These are phyloP conservation scores for Anguilla anguilla DNA, from an alignment of 2,797 vertebrate genomes.

Conservation along the genomic window DNA sequence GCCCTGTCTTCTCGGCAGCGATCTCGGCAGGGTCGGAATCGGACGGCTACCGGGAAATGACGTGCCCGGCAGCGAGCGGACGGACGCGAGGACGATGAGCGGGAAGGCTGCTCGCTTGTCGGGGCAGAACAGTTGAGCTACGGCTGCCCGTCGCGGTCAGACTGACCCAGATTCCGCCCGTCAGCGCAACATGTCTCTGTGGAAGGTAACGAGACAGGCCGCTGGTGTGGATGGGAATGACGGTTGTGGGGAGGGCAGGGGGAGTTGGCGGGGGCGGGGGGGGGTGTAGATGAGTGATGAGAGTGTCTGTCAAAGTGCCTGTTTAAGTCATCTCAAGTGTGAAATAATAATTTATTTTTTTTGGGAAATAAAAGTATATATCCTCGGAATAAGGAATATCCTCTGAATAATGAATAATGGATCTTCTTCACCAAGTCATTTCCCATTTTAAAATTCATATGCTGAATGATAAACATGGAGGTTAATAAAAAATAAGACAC, in stretches of 20 bases:
- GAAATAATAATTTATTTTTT: neutral
- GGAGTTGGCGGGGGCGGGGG: neutral
- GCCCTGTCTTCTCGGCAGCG: neutral
- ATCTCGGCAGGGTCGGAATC: neutral
- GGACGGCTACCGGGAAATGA: neutral
- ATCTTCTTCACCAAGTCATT: neutral
- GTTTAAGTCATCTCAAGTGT: neutral
- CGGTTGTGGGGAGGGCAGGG: neutral
- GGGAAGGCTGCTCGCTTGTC: neutral
- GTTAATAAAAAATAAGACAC: neutral
- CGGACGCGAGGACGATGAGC: neutral
- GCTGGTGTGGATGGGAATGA: neutral
- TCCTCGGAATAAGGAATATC: neutral
- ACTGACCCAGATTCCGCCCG: slow-evolving; percentile 22
- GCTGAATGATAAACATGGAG: neutral
- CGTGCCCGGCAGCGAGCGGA: neutral
- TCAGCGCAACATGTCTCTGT: neutral
- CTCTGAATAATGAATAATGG: neutral
- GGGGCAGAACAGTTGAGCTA: neutral
- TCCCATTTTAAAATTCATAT: neutral
- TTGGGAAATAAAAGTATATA: neutral
- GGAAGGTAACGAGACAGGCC: neutral
- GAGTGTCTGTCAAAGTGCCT: neutral
- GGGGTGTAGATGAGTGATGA: neutral
- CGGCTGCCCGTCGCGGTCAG: slow-evolving; percentile 1